Evolutionary conservation across 1,140 invertebrate genomes (phyloP).

Genomic region (Macrotrachela quadricornifera): DNA sequence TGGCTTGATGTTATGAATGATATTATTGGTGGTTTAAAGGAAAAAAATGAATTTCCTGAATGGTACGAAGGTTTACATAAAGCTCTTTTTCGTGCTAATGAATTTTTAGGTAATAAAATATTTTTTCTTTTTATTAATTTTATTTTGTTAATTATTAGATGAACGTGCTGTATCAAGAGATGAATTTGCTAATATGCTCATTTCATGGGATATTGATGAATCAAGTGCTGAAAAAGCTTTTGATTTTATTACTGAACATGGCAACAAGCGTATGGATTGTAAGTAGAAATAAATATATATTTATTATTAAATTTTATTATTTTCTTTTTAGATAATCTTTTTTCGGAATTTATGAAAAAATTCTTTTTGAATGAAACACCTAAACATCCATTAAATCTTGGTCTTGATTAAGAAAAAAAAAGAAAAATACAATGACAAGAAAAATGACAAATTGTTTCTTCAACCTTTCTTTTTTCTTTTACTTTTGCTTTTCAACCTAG

Average conservation of each 20-base stretch:
- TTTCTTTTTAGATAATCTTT: neutral
- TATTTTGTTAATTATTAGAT: neutral
- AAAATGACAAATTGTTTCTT: no score
- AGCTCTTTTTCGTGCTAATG: slow-evolving; percentile 5
- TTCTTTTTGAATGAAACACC: slow-evolving; percentile 4
- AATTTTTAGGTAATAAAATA: neutral
- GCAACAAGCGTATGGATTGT: slow-evolving; percentile 6
- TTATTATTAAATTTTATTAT: no score
- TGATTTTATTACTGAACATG: slow-evolving; percentile 8
- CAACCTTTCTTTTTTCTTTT: no score
- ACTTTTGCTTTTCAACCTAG: no score
- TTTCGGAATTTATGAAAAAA: slow-evolving; percentile 8
- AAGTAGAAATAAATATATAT: no score
- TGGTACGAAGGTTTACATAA: slow-evolving; percentile 10
- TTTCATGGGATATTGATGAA: slow-evolving; percentile 8
- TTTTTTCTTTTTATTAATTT: neutral
- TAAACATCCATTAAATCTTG: slow-evolving; percentile 6
- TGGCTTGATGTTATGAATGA: slow-evolving; percentile 10
- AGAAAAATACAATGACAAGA: no score
- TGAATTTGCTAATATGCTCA: slow-evolving; percentile 6
- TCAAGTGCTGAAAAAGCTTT: slow-evolving; percentile 2
- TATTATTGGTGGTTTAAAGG: slow-evolving; percentile 1
- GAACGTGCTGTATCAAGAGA: slow-evolving; percentile 5
- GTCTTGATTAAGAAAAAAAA: neutral
- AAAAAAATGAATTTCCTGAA: slow-evolving; percentile 5